phyloP scores from a whole-genome alignment of 2,113 vertebrate species.

The Scophthalmus maximus region DNA sequence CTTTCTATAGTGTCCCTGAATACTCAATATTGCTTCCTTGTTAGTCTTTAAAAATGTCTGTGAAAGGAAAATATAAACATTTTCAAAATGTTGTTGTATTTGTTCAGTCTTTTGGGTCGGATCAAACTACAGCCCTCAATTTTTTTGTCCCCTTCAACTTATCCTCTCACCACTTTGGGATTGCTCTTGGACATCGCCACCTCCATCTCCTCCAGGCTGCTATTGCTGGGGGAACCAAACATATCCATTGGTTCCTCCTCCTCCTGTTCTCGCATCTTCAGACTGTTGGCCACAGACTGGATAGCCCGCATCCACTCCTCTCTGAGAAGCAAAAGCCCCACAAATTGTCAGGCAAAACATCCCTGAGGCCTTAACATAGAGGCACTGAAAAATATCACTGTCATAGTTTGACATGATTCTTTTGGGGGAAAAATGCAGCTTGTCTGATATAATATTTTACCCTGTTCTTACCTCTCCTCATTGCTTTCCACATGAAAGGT shows the following conservation, averaged over 20 bases:
- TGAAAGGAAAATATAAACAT: not conserved
- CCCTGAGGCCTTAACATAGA: not conserved
- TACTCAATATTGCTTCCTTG: too few relatives aligned
- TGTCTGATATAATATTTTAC: not conserved
- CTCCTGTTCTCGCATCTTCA: conserved; percentile 84
- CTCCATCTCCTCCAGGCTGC: conserved; percentile 87
- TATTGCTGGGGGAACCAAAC: conserved; percentile 81
- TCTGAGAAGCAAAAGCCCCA: conserved; percentile 63
- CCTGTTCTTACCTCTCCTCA: conserved; percentile 82
- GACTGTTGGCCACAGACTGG: conserved; percentile 88
- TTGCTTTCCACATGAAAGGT: conserved; percentile 92
- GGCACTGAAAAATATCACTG: not conserved
- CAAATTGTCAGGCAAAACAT: not conserved
- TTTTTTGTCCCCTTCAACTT: not conserved
- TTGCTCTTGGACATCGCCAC: conserved; percentile 83
- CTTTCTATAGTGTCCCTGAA: too few relatives aligned
- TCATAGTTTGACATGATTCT: not conserved
- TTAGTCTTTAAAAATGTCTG: too few relatives aligned
- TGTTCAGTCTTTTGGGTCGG: too few relatives aligned
- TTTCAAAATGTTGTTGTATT: not conserved
- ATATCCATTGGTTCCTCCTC: conserved; percentile 84
- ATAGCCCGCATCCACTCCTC: conserved; percentile 93
- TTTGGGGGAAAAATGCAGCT: not conserved
- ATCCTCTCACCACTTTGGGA: conserved; percentile 85
- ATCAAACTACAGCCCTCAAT: not conserved